Evolutionary conservation across 2,888 invertebrate genomes (phyloP).

Genomic region (Catocala nupta): DNA sequence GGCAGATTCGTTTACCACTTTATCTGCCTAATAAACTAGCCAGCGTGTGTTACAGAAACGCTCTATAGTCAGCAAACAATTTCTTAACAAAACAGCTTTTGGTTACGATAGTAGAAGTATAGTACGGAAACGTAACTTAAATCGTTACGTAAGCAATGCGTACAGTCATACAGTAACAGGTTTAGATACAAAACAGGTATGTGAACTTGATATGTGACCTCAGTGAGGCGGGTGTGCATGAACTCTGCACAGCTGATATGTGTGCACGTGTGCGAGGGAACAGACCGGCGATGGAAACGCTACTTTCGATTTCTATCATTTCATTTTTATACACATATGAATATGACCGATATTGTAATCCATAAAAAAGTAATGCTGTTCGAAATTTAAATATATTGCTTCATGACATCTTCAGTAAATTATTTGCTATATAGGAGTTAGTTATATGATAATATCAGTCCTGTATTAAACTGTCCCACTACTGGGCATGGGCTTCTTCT

Average conservation of each 20-base stretch:
- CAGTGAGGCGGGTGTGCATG: slow-evolving; percentile 65
- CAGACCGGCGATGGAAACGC: slow-evolving; percentile 52
- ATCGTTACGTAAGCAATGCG: slow-evolving; percentile 55
- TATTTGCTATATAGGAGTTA: no score
- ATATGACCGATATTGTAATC: no score
- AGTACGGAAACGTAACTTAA: slow-evolving; percentile 55
- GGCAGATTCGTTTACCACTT: no score
- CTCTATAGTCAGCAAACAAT: slow-evolving; percentile 7
- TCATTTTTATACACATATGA: not conserved
- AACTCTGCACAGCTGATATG: slow-evolving; percentile 65
- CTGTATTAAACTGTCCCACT: no score
- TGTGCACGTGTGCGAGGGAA: slow-evolving; percentile 61
- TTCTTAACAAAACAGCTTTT: slow-evolving; percentile 11
- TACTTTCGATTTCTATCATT: not conserved
- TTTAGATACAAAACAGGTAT: slow-evolving; percentile 71
- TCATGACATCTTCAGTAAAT: no score
- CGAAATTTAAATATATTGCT: no score
- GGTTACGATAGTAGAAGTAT: slow-evolving; percentile 52
- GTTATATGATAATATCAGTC: no score
- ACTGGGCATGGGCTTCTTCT: no score
- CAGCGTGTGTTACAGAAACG: not conserved
- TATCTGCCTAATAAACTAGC: slow-evolving; percentile 1
- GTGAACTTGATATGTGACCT: slow-evolving; percentile 84
- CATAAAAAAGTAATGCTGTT: no score
- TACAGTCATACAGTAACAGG: slow-evolving; percentile 63